Base-by-base conservation (phyloP, 2,888 invertebrate genomes). In the Julus scanicus region DNA sequence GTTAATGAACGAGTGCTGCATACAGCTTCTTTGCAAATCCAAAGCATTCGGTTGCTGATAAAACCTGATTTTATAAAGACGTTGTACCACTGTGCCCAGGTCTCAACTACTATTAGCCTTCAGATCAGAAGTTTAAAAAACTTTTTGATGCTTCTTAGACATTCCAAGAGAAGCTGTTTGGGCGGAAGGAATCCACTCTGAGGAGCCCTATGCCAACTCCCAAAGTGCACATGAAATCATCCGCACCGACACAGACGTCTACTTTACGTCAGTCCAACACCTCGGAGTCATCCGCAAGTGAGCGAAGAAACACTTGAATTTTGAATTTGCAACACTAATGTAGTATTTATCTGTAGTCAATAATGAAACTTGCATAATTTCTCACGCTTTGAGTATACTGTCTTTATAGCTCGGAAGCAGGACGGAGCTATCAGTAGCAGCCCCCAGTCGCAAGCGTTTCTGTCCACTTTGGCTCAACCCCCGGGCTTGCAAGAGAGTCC, bases 381-480 rank as follows among this genome's bases (percentile, higher is more conserved):
- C n/a, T 53, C 15, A 53, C 1, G 15, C 53, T 2, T 53, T 13
- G 53, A 53, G 15, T 53, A 17, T 13, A 53, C 29, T 84, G 40
- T 84, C 44, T 84, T 44, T 84, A 17, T 40, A 84, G 84, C 6
- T 39, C 84, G 20, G 63, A 37, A 84, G 39, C 84, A 39, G 4
- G 8, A 8, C 15, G 39, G 84, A 17, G 15, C 6, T 17, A 84
- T 84, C 39, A 44, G 39, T 17, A 44, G 84, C 39, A 44, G 39
- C n/a, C 84, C 44, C 29, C 84, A 86, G 11, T 87, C 90, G 44
- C 93, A 92, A 90, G 91, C 91, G 17, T 91, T 92, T 1, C 88
- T 92, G 39, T 91, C 92, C 83, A 92, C 92, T 88, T 90, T 92
- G 49, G 91, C 91, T 0, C 92, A 93, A 88, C 92, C 93, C 1